Conservation (phyloP, 1,140 invertebrate genomes). For the Cylas formicarius region DNA sequence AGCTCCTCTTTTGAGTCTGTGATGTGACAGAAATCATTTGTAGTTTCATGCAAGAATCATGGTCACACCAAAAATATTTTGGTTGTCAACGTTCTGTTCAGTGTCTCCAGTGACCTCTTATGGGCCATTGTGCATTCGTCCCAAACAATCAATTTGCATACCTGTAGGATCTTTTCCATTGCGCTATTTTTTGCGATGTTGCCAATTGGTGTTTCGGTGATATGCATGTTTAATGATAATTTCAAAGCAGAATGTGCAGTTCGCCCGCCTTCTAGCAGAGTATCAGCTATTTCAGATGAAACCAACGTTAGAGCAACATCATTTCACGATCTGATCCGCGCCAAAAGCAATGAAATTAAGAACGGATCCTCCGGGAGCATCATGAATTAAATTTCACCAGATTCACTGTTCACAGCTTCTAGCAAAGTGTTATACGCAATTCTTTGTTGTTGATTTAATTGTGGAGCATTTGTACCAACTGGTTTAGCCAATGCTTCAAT, state of each 20-base stretch:
- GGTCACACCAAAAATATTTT: constrained; percentile 26
- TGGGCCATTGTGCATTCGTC: constrained; percentile 33
- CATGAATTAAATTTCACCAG: constrained; percentile 25
- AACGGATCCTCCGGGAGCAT: constrained; percentile 34
- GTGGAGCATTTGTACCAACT: no score
- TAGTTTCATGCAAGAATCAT: constrained; percentile 15
- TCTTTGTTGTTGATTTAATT: no score
- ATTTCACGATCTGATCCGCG: constrained; percentile 29
- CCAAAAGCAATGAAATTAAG: constrained; percentile 29
- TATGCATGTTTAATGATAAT: constrained; percentile 35
- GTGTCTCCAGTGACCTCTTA: constrained; percentile 26
- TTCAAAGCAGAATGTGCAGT: constrained; percentile 36
- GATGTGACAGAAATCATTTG: constrained; percentile 5
- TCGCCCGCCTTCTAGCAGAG: constrained; percentile 30
- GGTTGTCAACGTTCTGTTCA: constrained; percentile 25
- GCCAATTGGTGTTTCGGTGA: constrained; percentile 26
- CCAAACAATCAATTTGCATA: constrained; percentile 27
- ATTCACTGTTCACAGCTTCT: no score
- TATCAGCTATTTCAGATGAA: constrained; percentile 33
- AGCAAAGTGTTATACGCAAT: no score
- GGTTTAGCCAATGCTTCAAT: no score
- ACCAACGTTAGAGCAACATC: constrained; percentile 31
- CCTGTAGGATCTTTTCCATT: constrained; percentile 35
- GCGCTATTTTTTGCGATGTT: constrained; percentile 27
- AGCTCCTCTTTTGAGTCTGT: no score